Evolutionary conservation across 1,140 invertebrate genomes (phyloP), one percentile per base, ranked within the genome.

Genomic region (Orius insidiosus): DNA sequence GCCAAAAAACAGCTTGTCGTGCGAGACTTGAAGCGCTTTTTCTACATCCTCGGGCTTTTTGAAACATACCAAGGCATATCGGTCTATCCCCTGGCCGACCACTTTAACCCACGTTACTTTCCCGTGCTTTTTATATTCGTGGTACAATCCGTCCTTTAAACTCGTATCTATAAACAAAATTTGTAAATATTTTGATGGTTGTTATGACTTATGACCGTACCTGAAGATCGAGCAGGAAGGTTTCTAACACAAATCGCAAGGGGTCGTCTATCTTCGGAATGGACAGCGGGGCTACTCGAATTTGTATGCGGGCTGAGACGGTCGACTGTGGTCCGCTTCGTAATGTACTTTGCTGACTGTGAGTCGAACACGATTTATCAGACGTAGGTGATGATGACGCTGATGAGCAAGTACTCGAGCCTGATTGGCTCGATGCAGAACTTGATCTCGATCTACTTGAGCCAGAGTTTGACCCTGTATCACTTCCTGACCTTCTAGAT

Each of bases 61-160:
- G 64, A 97, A 97, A 60, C 86, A 90, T 36, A 85, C 86, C 46
- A 92, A 70, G 41, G 86, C 87, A 65, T 85, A 85, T 53, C 87
- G 68, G 52, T 85, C 82, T 11, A 74, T 74, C 48, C 77, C 84
- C 54, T 81, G 72, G 1, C 85, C 86, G 14, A 84, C 75, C 13
- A 94, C 74, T 59, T 85, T 90, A 18, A 97, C 90, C 72, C 85
- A 88, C 52, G 85, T 86, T 54, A 97, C 88, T 69, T 95, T 96
- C 18, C 92, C 90, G 66, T 96, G 87, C 58, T 96, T 96, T 68
- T 96, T 95, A 70, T 95, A 97, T 64, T 96, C 92, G 67, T 97
- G 92, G 68, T 90, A 97, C 49, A 97, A 73, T 49, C 90, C 90
- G 67, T 97, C 93, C 68, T 95, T 90, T 48, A 97, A 69, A 50